Base-by-base conservation (phyloP, 2,888 invertebrate species). In the Cheilosia variabilis region DNA sequence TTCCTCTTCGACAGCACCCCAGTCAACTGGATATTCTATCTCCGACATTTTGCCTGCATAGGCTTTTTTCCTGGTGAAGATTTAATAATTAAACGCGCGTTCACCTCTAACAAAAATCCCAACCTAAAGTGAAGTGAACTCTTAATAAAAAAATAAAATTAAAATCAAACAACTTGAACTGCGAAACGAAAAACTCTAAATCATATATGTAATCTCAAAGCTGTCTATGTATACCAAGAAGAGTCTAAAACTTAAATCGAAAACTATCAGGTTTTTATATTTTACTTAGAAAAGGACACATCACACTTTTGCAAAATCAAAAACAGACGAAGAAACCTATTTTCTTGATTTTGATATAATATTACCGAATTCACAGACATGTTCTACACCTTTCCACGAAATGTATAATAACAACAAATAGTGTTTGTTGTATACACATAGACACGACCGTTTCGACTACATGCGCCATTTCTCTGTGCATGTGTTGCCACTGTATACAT, bases 91-190 rank as follows among this genome's bases (percentile, higher is more conserved):
- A 17, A 31, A 41, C 27, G 15, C 15, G 22, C 17, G 34, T 4
- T n/a, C 10, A 58, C 24, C n/a, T 19, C 13, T 27, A 53, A 55
- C n/a, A 24, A 24, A 60, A 62, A 69, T 22, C 22, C 24, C 2
- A 60, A 45, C n/a, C 62, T 55, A 47, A 69, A 78, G 78, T 78
- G 78, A 57, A 78, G 78, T 79, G 72, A 72, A 72, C 63, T 57
- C 50, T 1, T 50, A 27, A 53, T 53, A 57, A 27, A 19, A 37
- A 3, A 3, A n/a, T n/a, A 9, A 5, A 31, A 41, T 34, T n/a
- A n/a, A 47, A 15, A 27, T 9, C 4, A 27, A 4, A 55, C 15
- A 15, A 22, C 24, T 27, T 52, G 7, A 53, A 34, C 15, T 17
- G 27, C 22, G 15, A 2, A 34, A 50, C 19, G 13, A 50, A 13